Conservation (phyloP, 2,797 vertebrate species). For the Mormyrops attenuatus region DNA sequence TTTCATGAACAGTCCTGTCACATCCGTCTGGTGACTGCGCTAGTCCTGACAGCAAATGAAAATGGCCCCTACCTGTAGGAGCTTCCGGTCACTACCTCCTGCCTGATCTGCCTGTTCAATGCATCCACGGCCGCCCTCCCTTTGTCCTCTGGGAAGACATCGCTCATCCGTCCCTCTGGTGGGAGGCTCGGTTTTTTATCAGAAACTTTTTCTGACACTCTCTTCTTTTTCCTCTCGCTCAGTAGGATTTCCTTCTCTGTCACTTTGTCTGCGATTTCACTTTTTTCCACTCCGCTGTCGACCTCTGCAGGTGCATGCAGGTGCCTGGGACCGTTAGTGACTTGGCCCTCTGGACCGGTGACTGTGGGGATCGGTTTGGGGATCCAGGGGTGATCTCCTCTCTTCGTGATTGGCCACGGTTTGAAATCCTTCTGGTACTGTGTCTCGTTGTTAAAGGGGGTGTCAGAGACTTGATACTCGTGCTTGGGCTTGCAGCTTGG, state of each 20-base stretch:
- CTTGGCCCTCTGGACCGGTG: constrained; percentile 44
- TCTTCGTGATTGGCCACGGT: constrained; percentile 85
- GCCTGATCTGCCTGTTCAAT: constrained; percentile 85
- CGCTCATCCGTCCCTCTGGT: constrained; percentile 30
- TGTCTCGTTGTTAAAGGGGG: constrained; percentile 82
- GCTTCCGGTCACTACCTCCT: constrained; percentile 72
- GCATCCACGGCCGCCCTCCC: constrained; percentile 78
- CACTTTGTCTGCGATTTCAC: constrained; percentile 63
- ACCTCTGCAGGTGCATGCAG: constrained; percentile 39
- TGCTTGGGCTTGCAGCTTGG: constrained; percentile 88
- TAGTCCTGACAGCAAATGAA: neutral
- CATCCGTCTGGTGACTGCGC: neutral
- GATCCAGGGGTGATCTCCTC: constrained; percentile 91
- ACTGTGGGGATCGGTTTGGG: constrained; percentile 64
- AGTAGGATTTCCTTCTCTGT: constrained; percentile 62
- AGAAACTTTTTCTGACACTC: constrained; percentile 39
- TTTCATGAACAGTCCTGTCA: neutral
- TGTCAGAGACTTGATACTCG: constrained; percentile 83
- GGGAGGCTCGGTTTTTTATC: constrained; percentile 51
- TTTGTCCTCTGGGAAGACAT: constrained; percentile 48
- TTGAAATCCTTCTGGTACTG: constrained; percentile 98
- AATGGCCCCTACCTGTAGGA: constrained; percentile 78
- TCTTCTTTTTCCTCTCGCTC: constrained; percentile 59
- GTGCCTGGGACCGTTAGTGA: constrained; percentile 41
- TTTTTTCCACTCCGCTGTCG: constrained; percentile 64